These are phyloP conservation scores for Tuberolachnus salignus DNA, from an alignment of 2,888 invertebrate species.

Conservation along the genomic window DNA sequence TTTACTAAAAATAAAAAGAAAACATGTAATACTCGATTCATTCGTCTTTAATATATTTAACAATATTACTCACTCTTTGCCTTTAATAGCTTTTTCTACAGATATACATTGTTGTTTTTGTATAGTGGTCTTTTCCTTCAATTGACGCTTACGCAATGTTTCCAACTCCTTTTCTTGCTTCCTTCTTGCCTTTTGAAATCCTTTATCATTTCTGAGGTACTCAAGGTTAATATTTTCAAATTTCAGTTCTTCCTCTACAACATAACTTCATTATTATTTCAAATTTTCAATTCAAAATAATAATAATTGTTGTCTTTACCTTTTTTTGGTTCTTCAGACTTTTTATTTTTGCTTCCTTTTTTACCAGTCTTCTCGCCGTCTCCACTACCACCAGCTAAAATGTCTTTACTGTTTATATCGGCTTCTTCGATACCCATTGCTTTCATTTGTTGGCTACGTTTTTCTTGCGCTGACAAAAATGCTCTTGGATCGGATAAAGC, in stretches of 20 bases:
- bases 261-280: background rate
- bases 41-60: background rate
- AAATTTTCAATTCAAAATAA: background rate
- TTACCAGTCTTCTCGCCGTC: slow-evolving; percentile 60
- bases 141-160: slow-evolving; percentile 86
- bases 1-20: slow-evolving; percentile 68
- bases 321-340: slow-evolving; percentile 75
- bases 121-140: slow-evolving; percentile 87
- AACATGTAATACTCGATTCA: background rate
- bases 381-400: slow-evolving; percentile 59
- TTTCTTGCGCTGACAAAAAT: slow-evolving; percentile 85
- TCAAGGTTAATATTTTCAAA: slow-evolving; percentile 92
- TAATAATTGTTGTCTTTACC: slow-evolving; percentile 63
- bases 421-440: slow-evolving; percentile 91
- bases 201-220: slow-evolving; percentile 84
- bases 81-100: slow-evolving; percentile 91
- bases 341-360: slow-evolving; percentile 61
- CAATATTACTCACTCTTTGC: slow-evolving; percentile 78
- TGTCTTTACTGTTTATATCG: slow-evolving; percentile 65
- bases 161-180: slow-evolving; percentile 97
- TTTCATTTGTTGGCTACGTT: slow-evolving; percentile 89
- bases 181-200: slow-evolving; percentile 87
- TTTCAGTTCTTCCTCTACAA: slow-evolving; percentile 67
- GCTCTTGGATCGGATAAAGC: slow-evolving; percentile 94
- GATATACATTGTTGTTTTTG: slow-evolving; percentile 91